Base-by-base conservation (phyloP, 1,140 invertebrate genomes). In the Reticulitermes speratus region DNA sequence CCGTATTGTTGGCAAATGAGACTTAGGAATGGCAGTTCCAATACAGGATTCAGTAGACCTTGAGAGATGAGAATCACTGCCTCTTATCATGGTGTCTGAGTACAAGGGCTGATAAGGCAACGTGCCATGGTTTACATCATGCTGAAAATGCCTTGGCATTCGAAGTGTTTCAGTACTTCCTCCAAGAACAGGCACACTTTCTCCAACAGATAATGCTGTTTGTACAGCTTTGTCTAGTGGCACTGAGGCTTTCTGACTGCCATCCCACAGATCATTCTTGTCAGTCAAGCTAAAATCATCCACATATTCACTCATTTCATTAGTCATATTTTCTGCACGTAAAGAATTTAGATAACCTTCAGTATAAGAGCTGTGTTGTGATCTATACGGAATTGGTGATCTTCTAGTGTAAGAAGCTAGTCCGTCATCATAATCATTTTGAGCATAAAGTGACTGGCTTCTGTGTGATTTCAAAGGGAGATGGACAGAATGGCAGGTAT, bases 71-170 rank as follows among this genome's bases (percentile, higher is more conserved):
- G 65, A 75, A 30, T 75, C 65, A 75, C 65, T 75, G 25, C 25
- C 65, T 30, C 25, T 75, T 30, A 8, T 75, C n/a, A 75, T 75
- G 65, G 65, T 12, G n/a, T 75, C 65, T 75, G 65, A 75, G 14
- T 75, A 30, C n/a, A 75, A 75, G 9, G 65, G n/a, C 65, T 75
- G 65, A 14, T 75, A 75, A 30, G 25, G 65, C 25, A 30, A n/a
- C 0, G n/a, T n/a, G n/a, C 8, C 16, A 16, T n/a, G 16, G 12
- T 75, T 75, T 75, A 75, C 25, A 75, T 75, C 30, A 75, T 75
- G 65, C 9, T 75, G n/a, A 75, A 75, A 75, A 75, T 75, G 65
- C 14, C 65, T 75, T 75, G 65, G 65, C 65, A 75, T n/a, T n/a
- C 65, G 65, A 30, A 75, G 65, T n/a, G 9, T 75, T 75, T 75